Evolutionary conservation across 2,113 vertebrate species (phyloP).

Genomic region (Lophius piscatorius): DNA sequence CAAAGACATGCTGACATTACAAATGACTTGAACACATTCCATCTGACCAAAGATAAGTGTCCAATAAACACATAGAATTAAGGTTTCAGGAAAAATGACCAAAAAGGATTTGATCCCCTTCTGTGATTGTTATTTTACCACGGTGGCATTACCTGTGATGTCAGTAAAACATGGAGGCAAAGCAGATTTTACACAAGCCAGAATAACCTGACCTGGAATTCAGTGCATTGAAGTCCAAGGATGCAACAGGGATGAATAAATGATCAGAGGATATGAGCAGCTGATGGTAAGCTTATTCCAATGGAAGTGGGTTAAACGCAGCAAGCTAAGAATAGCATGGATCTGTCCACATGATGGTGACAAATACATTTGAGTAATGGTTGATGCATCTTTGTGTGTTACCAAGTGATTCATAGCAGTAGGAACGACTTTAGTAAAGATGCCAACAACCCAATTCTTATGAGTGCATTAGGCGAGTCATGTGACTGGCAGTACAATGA

Average conservation of each 20-base stretch:
- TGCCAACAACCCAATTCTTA: conserved; percentile 18
- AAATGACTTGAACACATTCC: no score
- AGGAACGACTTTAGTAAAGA: conserved; percentile 15
- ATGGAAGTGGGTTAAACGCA: conserved; percentile 50
- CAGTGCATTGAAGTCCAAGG: background rate
- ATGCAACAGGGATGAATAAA: conserved; percentile 20
- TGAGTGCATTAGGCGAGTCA: conserved; percentile 14
- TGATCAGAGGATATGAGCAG: conserved; percentile 20
- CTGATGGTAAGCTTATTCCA: conserved; percentile 29
- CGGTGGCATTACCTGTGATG: no score
- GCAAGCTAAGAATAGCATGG: conserved; percentile 40
- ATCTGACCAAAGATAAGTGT: no score
- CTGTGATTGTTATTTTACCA: no score
- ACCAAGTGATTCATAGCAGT: conserved; percentile 19
- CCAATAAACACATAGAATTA: no score
- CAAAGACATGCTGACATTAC: no score
- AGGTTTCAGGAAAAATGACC: no score
- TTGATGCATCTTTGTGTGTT: conserved; percentile 1
- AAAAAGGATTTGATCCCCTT: no score
- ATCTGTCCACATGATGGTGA: conserved; percentile 10
- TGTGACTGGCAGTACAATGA: conserved; percentile 12
- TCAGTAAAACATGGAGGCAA: no score
- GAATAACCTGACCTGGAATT: conserved; percentile 5
- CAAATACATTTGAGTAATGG: no score
- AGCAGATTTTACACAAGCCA: background rate